Base-by-base conservation (phyloP, 2,113 vertebrate species). In the Asarcornis scutulata region DNA sequence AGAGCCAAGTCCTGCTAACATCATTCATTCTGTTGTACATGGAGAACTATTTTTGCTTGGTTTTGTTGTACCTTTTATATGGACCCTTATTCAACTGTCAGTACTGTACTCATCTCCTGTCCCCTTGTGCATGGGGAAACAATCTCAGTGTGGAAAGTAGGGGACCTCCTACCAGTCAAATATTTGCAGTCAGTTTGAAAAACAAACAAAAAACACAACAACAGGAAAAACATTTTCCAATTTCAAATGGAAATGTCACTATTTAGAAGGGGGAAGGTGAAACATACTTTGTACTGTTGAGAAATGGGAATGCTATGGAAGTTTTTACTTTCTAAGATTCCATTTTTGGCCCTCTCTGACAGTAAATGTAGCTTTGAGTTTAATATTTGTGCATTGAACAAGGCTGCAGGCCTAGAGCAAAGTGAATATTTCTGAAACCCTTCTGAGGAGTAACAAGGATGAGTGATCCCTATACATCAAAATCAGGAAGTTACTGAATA, bases 331-430 rank as follows among this genome's bases (percentile, higher is more conserved):
- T 76, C 9, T 53, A 52, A 60, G 79, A 60, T 62, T 83, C 63
- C 7, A 21, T 56, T 96, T 93, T 87, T 91, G 44, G 44, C 34
- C 9, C 12, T 68, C 56, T 74, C 23, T 86, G 81, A 40, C 48
- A 87, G 66, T 87, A 73, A 91, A 76, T 23, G n/a, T 22, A 86
- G 34, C 84, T 86, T 95, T 91, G 86, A 91, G 93, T 71, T 86
- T 81, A 73, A 6, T 88, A 77, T 69, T 71, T 84, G 17, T 81
- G 62, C 34, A 68, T 8, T 58, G 67, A 91, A 27, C 15, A 77
- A 60, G 17, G 46, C 50, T 84, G 55, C 76, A 94, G 77, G 67
- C 63, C 81, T 91, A 89, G 11, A 81, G 80, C 42, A 85, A 91
- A 95, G 74, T 64, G 17, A 72, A 0, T 86, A 83, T 86, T 95